Percentiles rank a stretch among this genome's conserved stretches.
These are phyloP conservation scores for Bubalus kerabau DNA, from an alignment of 2,113 vertebrate species.

Conservation along the genomic window DNA sequence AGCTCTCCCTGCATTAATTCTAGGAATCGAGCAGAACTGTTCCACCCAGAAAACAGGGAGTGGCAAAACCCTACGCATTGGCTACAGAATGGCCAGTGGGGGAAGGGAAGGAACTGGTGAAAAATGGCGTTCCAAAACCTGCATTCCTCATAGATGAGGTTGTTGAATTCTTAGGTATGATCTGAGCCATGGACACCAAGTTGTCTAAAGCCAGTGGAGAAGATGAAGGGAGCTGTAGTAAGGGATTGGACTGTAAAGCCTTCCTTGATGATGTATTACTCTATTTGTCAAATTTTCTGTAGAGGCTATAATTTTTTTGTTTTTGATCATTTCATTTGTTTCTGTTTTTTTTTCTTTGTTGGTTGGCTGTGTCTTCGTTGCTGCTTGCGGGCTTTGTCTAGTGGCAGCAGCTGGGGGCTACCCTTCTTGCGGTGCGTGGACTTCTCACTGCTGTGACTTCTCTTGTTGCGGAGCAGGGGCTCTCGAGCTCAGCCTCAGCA, in stretches of 20 bases:
- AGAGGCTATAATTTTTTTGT: neutral
- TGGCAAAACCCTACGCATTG: neutral
- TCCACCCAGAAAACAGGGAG: neutral
- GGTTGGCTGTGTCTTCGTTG: neutral
- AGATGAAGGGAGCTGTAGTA: neutral
- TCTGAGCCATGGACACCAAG: neutral
- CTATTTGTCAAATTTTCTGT: neutral
- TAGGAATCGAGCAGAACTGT: neutral
- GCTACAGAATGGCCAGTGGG: neutral
- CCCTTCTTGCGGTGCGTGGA: fast-evolving
- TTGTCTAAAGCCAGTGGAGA: neutral
- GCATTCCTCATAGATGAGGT: neutral
- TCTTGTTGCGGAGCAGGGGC: neutral
- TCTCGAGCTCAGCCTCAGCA: neutral
- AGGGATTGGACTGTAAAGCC: neutral
- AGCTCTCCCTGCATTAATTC: neutral
- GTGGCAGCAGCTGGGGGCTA: neutral
- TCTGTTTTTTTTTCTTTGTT: neutral
- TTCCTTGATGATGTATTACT: neutral
- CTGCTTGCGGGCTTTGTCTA: neutral
- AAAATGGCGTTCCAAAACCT: neutral
- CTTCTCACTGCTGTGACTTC: neutral
- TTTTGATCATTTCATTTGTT: neutral
- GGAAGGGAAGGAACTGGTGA: neutral
- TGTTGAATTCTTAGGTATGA: neutral